Base-by-base conservation (phyloP, 1,140 invertebrate species). In the Drosophila saltans region DNA sequence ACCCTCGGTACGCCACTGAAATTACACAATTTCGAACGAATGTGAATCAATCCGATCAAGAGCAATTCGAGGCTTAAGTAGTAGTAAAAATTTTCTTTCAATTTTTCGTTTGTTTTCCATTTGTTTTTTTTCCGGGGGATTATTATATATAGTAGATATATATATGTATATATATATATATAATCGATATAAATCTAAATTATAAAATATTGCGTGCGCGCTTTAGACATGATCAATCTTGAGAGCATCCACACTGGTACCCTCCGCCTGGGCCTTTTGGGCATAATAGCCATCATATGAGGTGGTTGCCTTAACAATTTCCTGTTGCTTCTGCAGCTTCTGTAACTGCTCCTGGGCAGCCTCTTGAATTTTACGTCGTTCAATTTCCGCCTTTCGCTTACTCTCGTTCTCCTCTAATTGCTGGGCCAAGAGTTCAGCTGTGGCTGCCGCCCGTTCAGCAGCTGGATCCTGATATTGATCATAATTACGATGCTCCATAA, bases 351-450 rank as follows among this genome's bases (percentile, higher is more conserved):
- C 84, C 9, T 77, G 77, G 16, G 90, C 90, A 3, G 88, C 86
- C 10, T 80, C 90, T 30, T 85, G 81, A 28, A 91, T 91, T 65
- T 84, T 88, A 36, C 80, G 81, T 16, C 90, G 72, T 43, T 91
- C 90, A 36, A 89, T 81, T 24, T 90, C 86, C 7, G 84, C 88
- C 61, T 91, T 91, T 2, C 90, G 83, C 39, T 80, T 82, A 8
- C 78, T 63, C 69, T 89, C 90, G 24, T 86, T 83, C 72, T 91
- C 88, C 72, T 91, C 86, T 16, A 88, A 76, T 62, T 91, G 86
- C 16, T 91, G 83, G 11, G 82, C 74, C 16, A 85, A 66, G 26
- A 91, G 63, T 58, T 91, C 90, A 3, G 91, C 90, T 0, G 81
- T 79, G 16, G 90, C 90, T 4, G 85, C 84, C 36, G 84, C 84